Base-by-base conservation (phyloP, 2,797 vertebrate species). In the Gymnopithys bicolor region DNA sequence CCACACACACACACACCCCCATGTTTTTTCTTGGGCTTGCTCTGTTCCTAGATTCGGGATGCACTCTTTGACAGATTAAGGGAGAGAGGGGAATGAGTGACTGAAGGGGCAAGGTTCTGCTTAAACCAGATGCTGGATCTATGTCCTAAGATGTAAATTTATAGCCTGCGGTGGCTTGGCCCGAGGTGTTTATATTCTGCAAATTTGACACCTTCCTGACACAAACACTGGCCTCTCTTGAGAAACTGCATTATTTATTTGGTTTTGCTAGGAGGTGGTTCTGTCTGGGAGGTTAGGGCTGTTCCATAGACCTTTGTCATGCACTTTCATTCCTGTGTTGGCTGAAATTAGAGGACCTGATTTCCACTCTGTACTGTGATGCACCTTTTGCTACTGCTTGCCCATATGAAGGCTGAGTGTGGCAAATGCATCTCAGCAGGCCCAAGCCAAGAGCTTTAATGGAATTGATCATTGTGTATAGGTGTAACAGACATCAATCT, bases 161-260 rank as follows among this genome's bases (percentile, higher is more conserved):
- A 78, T 45, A 25, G 41, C 43, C 46, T 39, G 5, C 18, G 62
- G 46, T 88, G 66, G 18, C 83, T 88, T 78, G 83, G 66, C 43
- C 66, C 19, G 69, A 94, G 70, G 19, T 59, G 55, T 51, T 95
- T 84, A 45, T 69, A 84, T 84, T 86, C 85, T 86, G 66, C 51
- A 56, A 86, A 84, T 86, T 70, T 94, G 69, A 41, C 45, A 76
- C 43, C 63, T 86, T 91, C 30, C 58, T 94, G 85, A 77, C 59
- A 64, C 24, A 74, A 90, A 53, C 39, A 76, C 11, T 32, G 64
- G 5, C 41, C 7, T 86, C 45, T 49, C 74, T 79, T 16, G 63
- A 79, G 69, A 94, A 88, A 66, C 17, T 85, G 46, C 71, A 45
- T 89, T 75, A 91, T 94, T 92, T 89, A 73, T 91, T 83, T 84